These are phyloP conservation scores for Serranochromis macrocephalus DNA, from an alignment of 2,113 vertebrate species.

Conservation along the genomic window DNA sequence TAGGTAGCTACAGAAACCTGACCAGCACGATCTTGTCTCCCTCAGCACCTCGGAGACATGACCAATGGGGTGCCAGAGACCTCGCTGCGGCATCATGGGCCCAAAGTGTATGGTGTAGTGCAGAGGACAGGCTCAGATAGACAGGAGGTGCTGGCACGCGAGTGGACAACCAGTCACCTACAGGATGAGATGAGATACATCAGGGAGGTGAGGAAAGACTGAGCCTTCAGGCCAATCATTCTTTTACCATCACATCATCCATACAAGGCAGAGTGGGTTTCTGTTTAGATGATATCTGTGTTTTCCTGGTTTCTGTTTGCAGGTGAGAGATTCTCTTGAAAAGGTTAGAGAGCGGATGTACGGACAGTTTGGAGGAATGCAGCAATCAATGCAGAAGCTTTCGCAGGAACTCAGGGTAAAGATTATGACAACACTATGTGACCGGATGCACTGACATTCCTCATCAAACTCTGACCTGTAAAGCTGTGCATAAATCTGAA, in stretches of 20 bases:
- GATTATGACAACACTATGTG: neutral
- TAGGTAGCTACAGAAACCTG: conserved; percentile 61
- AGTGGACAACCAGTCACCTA: conserved; percentile 87
- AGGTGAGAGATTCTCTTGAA: conserved; percentile 96
- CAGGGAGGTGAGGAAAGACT: conserved; percentile 80
- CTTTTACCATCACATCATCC: neutral
- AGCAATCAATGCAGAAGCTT: conserved; percentile 86
- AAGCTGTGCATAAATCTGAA: neutral
- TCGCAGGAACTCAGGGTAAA: conserved; percentile 84
- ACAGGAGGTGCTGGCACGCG: conserved; percentile 88
- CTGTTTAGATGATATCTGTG: neutral
- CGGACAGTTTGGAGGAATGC: conserved; percentile 93
- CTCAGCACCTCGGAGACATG: conserved; percentile 74
- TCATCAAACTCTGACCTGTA: neutral
- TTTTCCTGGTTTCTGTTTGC: neutral
- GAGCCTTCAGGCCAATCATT: neutral
- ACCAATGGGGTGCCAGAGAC: conserved; percentile 75
- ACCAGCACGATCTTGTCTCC: conserved; percentile 55
- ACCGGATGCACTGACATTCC: neutral
- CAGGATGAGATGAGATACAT: conserved; percentile 97
- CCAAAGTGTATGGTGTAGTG: conserved; percentile 84
- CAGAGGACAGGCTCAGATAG: conserved; percentile 79
- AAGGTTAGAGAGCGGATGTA: conserved; percentile 92
- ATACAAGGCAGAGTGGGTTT: neutral
- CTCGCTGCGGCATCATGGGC: conserved; percentile 70